Evolutionary conservation across 2,888 invertebrate species (phyloP).

Genomic region (Phalangium opilio): DNA sequence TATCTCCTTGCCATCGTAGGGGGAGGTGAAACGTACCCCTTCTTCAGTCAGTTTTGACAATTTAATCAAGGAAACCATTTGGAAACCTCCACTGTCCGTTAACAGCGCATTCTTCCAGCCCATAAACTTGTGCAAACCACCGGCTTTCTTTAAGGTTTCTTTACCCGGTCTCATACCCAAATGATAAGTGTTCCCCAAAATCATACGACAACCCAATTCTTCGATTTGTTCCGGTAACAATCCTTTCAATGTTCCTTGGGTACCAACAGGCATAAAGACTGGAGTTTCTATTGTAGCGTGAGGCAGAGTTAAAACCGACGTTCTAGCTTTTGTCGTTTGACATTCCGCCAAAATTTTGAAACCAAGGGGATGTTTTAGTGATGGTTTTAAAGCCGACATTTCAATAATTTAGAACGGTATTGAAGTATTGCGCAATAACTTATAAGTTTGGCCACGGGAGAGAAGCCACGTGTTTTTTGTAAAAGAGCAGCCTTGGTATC

Average conservation of each 20-base stretch:
- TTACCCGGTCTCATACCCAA: conserved; percentile 80
- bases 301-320: conserved; percentile 12
- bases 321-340: conserved; percentile 13
- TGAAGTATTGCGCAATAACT: too few relatives aligned
- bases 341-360: conserved; percentile 15
- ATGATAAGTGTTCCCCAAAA: conserved; percentile 93
- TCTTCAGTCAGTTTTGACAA: conserved; percentile 91
- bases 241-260: conserved; percentile 86
- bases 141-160: conserved; percentile 62
- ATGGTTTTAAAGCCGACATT: too few relatives aligned
- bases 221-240: conserved; percentile 81
- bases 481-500: too few relatives aligned
- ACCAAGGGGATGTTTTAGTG: conserved; percentile 5
- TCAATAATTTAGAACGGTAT: too few relatives aligned
- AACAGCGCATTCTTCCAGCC: conserved; percentile 80
- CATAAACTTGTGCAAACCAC: conserved; percentile 95
- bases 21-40: conserved; percentile 86
- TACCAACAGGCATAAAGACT: conserved; percentile 97
- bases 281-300: conserved; percentile 71
- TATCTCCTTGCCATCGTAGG: conserved; percentile 58
- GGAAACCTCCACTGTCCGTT: conserved; percentile 97
- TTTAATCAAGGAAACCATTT: conserved; percentile 93
- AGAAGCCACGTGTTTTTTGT: too few relatives aligned
- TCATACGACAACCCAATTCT: conserved; percentile 71
- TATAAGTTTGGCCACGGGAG: too few relatives aligned